These are phyloP conservation scores for Paraplagusia blochii DNA, from an alignment of 2,113 vertebrate species.

Conservation along the genomic window DNA sequence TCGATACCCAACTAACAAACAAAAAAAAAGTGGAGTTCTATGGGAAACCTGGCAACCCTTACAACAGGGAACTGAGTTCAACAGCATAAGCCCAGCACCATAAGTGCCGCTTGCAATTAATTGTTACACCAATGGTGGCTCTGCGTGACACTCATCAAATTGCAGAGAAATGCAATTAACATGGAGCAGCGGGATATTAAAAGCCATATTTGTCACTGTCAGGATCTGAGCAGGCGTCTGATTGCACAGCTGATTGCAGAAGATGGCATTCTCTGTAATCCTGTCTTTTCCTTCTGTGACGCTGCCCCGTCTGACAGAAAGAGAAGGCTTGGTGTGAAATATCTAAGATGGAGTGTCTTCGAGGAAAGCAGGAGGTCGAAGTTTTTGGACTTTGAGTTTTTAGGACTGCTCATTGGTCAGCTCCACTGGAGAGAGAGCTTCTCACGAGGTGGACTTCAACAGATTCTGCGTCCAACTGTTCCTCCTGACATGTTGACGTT, in stretches of 20 bases:
- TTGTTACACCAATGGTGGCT: constrained; percentile 54
- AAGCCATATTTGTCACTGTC: constrained; percentile 75
- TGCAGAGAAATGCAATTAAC: constrained; percentile 73
- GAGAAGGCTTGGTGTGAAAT: constrained; percentile 8
- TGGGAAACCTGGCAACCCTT: not conserved
- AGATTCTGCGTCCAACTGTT: too few species aligned
- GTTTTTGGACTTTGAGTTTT: too few species aligned
- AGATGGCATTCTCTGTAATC: constrained; percentile 28
- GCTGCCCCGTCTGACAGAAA: constrained; percentile 7
- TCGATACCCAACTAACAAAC: not conserved
- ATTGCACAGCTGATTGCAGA: constrained; percentile 70
- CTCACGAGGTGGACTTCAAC: too few species aligned
- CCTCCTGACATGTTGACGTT: too few species aligned
- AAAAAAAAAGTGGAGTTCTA: not conserved
- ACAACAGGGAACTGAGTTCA: constrained; percentile 25
- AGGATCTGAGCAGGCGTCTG: constrained; percentile 59
- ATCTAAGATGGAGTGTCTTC: not conserved
- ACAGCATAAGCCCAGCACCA: constrained; percentile 21
- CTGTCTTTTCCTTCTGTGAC: not conserved
- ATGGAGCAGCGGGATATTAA: constrained; percentile 71
- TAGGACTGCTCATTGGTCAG: too few species aligned
- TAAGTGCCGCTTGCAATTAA: constrained; percentile 49
- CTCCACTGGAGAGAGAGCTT: too few species aligned
- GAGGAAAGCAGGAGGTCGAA: not conserved
- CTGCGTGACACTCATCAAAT: constrained; percentile 57